phyloP scores from a whole-genome alignment of 1,140 invertebrate genomes.

The Phortica variegata region DNA sequence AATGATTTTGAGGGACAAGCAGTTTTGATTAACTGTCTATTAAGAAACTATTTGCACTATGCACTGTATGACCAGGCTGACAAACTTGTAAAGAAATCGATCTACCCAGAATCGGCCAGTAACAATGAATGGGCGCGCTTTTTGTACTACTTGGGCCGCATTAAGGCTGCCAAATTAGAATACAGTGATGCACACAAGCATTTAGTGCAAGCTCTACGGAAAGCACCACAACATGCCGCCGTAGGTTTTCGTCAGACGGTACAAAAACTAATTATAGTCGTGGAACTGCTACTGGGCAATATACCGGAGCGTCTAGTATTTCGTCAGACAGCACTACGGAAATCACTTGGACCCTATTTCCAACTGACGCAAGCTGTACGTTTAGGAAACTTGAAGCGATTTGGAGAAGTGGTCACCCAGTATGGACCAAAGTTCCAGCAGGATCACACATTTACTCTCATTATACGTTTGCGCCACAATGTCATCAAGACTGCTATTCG shows the following conservation, averaged over 20 bases:
- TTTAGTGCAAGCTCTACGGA: constrained; percentile 89
- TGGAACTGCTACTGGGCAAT: constrained; percentile 93
- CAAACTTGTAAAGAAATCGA: constrained; percentile 94
- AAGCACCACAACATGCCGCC: constrained; percentile 94
- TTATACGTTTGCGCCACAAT: constrained; percentile 93
- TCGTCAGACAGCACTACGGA: constrained; percentile 81
- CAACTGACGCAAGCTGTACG: constrained; percentile 96
- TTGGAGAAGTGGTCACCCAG: constrained; percentile 91
- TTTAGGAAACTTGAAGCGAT: constrained; percentile 89
- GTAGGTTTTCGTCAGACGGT: constrained; percentile 99
- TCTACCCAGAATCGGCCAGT: constrained; percentile 93
- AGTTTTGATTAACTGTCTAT: constrained; percentile 90
- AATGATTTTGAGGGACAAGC: constrained; percentile 98
- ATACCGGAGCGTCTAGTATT: constrained; percentile 93
- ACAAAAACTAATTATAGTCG: constrained; percentile 93
- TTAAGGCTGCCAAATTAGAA: constrained; percentile 95
- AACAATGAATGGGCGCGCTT: constrained; percentile 99
- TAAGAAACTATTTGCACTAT: constrained; percentile 94
- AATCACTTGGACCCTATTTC: constrained; percentile 92
- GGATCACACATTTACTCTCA: constrained; percentile 94
- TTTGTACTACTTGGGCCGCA: constrained; percentile 94
- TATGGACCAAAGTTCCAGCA: constrained; percentile 81
- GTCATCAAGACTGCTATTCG: constrained; percentile 99
- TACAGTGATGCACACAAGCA: constrained; percentile 97
- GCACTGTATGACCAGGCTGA: constrained; percentile 94